These are phyloP conservation scores for Paradoxurus hermaphroditus DNA, from an alignment of 2,113 vertebrate genomes.

Conservation along the genomic window DNA sequence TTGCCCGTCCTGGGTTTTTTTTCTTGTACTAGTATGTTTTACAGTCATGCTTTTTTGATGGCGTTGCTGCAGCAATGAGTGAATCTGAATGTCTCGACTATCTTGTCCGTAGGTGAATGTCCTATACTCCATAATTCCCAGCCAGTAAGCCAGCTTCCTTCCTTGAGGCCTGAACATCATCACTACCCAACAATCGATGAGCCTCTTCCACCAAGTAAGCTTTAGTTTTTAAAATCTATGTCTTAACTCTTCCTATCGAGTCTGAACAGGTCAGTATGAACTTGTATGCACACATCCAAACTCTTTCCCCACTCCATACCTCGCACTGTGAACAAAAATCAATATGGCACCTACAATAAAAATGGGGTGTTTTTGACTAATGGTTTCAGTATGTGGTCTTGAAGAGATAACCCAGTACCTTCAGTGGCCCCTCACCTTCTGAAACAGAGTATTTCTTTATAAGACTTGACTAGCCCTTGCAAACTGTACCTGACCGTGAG, in stretches of 20 bases:
- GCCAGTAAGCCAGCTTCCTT: constrained; percentile 94
- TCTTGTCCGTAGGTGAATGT: constrained; percentile 89
- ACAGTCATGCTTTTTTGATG: constrained; percentile 78
- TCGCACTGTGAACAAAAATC: background rate
- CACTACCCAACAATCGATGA: constrained; percentile 97
- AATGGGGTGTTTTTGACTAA: background rate
- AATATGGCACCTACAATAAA: background rate
- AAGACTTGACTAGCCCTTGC: background rate
- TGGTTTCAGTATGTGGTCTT: constrained; percentile 22
- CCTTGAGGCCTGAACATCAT: constrained; percentile 94
- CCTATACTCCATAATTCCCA: constrained; percentile 90
- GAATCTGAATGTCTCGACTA: constrained; percentile 85
- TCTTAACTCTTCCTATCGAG: constrained; percentile 79
- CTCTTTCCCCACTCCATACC: constrained; percentile 19
- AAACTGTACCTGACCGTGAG: background rate
- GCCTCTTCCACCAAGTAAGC: constrained; percentile 99
- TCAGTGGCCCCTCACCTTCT: background rate
- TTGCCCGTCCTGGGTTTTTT: constrained; percentile 20
- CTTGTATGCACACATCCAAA: constrained; percentile 58
- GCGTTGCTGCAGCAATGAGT: constrained; percentile 77
- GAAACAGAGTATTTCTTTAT: background rate
- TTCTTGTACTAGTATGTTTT: constrained; percentile 73
- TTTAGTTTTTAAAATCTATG: constrained; percentile 82
- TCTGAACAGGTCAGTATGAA: constrained; percentile 82
- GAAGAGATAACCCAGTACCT: background rate